Evolutionary conservation across 1,140 invertebrate genomes (phyloP).

Genomic region (Papilio polytes): DNA sequence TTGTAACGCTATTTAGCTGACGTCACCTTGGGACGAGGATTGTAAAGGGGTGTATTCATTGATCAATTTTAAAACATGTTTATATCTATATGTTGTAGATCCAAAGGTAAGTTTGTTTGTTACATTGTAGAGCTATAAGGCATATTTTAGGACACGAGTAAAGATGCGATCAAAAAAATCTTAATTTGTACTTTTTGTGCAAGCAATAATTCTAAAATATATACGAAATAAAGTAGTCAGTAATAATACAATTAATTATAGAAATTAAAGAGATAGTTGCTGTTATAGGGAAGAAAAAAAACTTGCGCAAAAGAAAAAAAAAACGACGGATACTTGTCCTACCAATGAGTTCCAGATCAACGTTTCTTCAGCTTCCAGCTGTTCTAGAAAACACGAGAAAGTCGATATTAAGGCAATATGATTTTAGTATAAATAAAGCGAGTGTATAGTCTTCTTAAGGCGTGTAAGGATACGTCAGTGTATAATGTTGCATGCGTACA

Average conservation of each 20-base stretch:
- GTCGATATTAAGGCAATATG: neutral
- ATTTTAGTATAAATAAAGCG: too few species aligned
- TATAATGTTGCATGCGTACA: constrained; percentile 7
- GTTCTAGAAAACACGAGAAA: neutral
- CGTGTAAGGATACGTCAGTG: neutral
- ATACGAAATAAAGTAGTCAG: too few species aligned
- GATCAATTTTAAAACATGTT: neutral
- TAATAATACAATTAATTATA: too few species aligned
- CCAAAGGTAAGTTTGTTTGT: neutral
- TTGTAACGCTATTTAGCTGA: neutral
- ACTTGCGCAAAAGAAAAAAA: too few species aligned
- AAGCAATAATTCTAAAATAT: too few species aligned
- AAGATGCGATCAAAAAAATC: too few species aligned
- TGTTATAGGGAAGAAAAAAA: too few species aligned
- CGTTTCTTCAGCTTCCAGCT: neutral
- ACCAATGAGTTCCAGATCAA: too few species aligned
- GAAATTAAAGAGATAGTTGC: too few species aligned
- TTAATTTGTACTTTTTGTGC: too few species aligned
- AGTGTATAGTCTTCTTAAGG: neutral
- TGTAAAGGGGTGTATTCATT: neutral
- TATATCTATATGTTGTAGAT: too few species aligned
- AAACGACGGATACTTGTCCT: neutral
- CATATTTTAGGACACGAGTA: too few species aligned
- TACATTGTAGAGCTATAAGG: neutral
- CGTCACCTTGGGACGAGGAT: constrained; percentile 2